Percentiles rank a stretch among this genome's conserved stretches.
phyloP scores from a whole-genome alignment of 2,888 invertebrate genomes.

The Dryobotodes eremita region DNA sequence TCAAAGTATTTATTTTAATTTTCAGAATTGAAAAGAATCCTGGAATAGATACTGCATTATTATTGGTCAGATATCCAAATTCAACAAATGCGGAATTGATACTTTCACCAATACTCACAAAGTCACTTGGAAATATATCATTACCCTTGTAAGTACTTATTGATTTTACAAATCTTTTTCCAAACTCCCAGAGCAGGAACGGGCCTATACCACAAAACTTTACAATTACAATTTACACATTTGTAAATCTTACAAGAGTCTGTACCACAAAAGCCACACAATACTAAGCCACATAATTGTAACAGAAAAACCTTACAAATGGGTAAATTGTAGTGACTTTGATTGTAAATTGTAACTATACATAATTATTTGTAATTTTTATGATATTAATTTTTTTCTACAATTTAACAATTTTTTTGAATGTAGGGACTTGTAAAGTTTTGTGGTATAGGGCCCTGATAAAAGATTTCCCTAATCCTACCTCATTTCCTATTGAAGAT shows the following conservation, averaged over 20 bases:
- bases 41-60: conserved; percentile 88
- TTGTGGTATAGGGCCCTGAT: background rate
- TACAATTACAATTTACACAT: background rate
- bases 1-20: conserved; percentile 32
- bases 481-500: background rate
- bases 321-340: background rate
- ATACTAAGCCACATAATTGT: background rate
- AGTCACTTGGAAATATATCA: conserved; percentile 85
- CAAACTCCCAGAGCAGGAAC: background rate
- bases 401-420: background rate
- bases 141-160: conserved; percentile 85
- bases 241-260: background rate
- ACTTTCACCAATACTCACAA: conserved; percentile 86
- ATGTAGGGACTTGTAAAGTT: background rate
- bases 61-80: conserved; percentile 91
- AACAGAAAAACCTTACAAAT: background rate
- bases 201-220: background rate
- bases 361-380: background rate
- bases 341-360: background rate
- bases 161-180: background rate
- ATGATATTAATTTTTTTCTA: background rate
- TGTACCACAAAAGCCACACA: background rate
- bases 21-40: conserved; percentile 85
- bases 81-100: conserved; percentile 88
- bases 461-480: background rate